Conservation (phyloP, 2,888 invertebrate species). For the Macrostomum cliftonense region DNA sequence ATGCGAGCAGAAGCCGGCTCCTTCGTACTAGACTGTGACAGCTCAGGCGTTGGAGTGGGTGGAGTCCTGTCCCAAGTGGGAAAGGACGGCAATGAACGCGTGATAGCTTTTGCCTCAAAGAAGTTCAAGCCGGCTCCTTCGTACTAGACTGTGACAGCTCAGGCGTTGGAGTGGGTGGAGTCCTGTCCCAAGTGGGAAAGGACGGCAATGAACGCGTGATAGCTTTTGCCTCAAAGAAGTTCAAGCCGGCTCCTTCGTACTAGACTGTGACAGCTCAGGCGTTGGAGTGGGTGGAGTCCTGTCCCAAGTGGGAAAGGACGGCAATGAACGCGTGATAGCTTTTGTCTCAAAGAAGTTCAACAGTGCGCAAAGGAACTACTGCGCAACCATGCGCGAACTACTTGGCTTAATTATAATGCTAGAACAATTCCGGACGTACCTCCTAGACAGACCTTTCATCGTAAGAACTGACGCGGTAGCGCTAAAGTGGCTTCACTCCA, state of each 20-base stretch:
- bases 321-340: background rate
- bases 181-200: too few relatives aligned
- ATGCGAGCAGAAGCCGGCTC: too few relatives aligned
- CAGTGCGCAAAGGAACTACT: background rate
- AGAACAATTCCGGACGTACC: background rate
- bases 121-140: too few relatives aligned
- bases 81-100: too few relatives aligned
- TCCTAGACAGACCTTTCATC: background rate
- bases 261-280: too few relatives aligned
- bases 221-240: background rate
- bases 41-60: too few relatives aligned
- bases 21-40: too few relatives aligned
- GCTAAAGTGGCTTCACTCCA: background rate
- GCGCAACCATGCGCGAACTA: background rate
- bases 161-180: too few relatives aligned
- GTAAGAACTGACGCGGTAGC: background rate
- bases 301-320: too few relatives aligned
- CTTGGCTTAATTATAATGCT: background rate
- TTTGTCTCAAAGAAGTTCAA: background rate
- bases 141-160: too few relatives aligned
- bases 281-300: too few relatives aligned
- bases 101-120: background rate
- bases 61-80: too few relatives aligned
- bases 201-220: background rate
- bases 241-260: background rate